Base-by-base conservation (phyloP, 2,797 vertebrate genomes). In the Nyctibius grandis region DNA sequence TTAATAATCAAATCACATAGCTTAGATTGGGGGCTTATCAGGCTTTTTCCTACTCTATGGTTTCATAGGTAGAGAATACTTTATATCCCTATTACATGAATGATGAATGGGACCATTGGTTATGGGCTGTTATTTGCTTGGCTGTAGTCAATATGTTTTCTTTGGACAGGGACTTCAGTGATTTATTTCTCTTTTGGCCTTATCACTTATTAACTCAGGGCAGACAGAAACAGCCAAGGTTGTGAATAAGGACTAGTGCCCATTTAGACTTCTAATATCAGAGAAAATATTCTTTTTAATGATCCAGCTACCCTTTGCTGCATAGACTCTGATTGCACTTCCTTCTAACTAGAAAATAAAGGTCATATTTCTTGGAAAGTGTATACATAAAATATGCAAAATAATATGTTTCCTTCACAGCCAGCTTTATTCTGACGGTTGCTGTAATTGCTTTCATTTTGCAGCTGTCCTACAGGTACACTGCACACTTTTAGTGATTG, bases 61-160 rank as follows among this genome's bases (percentile, higher is more conserved):
- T 97, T 97, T 97, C 95, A 97, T 97, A 97, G 97, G 97, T 98
- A 97, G 96, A 96, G 97, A 97, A 97, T 97, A 98, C 97, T 98
- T 98, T 98, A 97, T 98, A 97, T 96, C 97, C 97, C 97, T 97
- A 98, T 98, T 98, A 98, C 97, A 95, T 97, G 97, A 97, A 97
- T 98, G 98, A 98, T 98, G 98, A 98, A 98, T 98, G 97, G 97
- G 96, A 91, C 96, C 84, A 76, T 97, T 97, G 98, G 95, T 97
- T 98, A 98, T 96, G 96, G 97, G 97, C 97, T 97, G 97, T 98
- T 98, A 98, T 98, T 98, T 98, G 98, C 98, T 97, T 98, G 98
- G 97, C 97, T 97, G 96, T 98, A 98, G 98, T 98, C 98, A 98
- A 98, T 98, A 98, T 98, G 98, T 98, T 98, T 98, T 98, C 98